Conservation (phyloP, 2,797 vertebrate genomes). For the Podarcis siculus region DNA sequence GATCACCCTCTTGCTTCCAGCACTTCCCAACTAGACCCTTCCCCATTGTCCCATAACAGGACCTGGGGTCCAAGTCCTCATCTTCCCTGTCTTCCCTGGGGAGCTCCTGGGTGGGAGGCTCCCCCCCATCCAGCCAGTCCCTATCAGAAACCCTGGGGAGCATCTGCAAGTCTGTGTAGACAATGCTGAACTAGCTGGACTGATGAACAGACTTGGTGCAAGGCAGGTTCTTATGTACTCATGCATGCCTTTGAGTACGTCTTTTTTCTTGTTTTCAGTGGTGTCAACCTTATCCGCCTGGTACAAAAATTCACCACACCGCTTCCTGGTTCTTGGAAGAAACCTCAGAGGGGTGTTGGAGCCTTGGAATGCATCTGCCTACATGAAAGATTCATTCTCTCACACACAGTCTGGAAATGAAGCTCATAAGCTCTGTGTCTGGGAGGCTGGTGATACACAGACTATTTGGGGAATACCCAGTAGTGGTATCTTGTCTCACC, state of each 20-base stretch:
- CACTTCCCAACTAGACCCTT: too few species aligned
- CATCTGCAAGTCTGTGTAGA: too few species aligned
- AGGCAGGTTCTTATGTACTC: background rate
- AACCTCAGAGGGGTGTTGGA: slow-evolving; percentile 28
- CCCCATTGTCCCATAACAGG: too few species aligned
- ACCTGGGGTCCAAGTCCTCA: too few species aligned
- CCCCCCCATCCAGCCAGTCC: too few species aligned
- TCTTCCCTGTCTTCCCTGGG: too few species aligned
- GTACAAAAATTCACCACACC: background rate
- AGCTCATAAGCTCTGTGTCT: slow-evolving; percentile 41
- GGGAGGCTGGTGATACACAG: slow-evolving; percentile 61
- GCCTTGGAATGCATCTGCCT: slow-evolving; percentile 60
- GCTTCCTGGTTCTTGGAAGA: slow-evolving; percentile 20
- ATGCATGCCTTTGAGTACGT: background rate
- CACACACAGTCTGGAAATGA: slow-evolving; percentile 60
- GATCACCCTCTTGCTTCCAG: too few species aligned
- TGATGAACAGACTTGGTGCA: too few species aligned
- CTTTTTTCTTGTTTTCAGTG: background rate
- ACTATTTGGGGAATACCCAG: slow-evolving; percentile 42
- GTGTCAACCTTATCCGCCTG: background rate
- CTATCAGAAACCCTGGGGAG: too few species aligned
- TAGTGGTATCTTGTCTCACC: background rate
- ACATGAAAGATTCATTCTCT: slow-evolving; percentile 71
- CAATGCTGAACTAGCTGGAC: too few species aligned
- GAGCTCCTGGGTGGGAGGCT: too few species aligned